Base-by-base conservation (phyloP, 1,140 invertebrate genomes). In the Caerostris darwini region DNA sequence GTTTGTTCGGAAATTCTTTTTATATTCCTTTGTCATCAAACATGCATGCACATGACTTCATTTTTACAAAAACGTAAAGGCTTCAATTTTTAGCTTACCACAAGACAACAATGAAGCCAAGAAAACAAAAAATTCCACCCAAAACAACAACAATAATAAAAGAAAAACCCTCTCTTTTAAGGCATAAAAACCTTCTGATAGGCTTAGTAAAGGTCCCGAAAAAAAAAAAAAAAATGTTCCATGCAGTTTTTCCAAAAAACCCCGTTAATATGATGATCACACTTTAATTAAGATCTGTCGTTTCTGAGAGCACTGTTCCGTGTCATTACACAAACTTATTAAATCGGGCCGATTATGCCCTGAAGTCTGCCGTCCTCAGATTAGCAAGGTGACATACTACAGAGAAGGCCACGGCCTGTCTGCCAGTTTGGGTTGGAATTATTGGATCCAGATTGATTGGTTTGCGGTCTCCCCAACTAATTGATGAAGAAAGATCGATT, bases 321-420 rank as follows among this genome's bases (percentile, higher is more conserved):
- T 77, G 71, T 34, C 71, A 77, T 77, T 77, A 77, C 71, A 77
- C 71, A 77, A 77, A 77, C 71, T 77, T 77, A 77, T 77, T 77
- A 77, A 77, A 77, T 50, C 71, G 0, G 3, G 7, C 0, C 71
- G 34, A 50, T 53, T 77, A 77, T 77, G 71, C 71, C 71, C 71
- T 34, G 50, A 53, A 77, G 71, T 77, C 4, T 12, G 71, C 19
- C 71, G 71, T 5, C 71, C 50, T 53, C 61, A 64, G 4, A 12
- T 53, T 50, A 77, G 34, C 71, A 50, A 77, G 71, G 71, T 77
- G 71, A 77, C 34, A 50, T 77, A 67, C 14, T 14, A 67, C 61
- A 12, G 10, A 14, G 14, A n/a, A 67, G n/a, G n/a, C 10, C n/a
- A 6, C 61, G 5, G 34, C 17, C 61, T n/a, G n/a, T 14, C 61